These are phyloP conservation scores for Sicus ferrugineus DNA, from an alignment of 2,888 invertebrate genomes.

Conservation along the genomic window DNA sequence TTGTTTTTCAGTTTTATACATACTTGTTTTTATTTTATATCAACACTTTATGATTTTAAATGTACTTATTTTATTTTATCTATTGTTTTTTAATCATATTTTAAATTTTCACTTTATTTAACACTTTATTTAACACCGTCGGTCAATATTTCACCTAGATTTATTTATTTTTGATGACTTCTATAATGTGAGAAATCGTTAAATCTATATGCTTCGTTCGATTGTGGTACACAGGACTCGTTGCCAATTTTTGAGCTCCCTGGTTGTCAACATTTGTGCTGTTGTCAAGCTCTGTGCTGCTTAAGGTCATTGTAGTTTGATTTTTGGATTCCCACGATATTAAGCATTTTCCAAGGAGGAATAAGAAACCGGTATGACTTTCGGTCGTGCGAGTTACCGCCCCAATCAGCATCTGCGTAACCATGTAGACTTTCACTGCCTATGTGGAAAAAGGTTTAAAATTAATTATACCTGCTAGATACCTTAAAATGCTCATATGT, in stretches of 20 bases:
- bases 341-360: neutral
- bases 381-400: slow-evolving; percentile 33
- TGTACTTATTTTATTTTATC: too few species aligned
- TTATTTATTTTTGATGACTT: neutral
- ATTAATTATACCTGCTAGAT: slow-evolving; percentile 39
- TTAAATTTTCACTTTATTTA: too few species aligned
- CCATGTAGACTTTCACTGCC: slow-evolving; percentile 35
- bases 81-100: too few species aligned
- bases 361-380: neutral
- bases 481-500: slow-evolving; percentile 41
- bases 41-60: too few species aligned
- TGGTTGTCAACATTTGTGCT: neutral
- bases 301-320: neutral
- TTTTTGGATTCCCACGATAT: neutral
- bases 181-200: neutral
- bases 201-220: neutral
- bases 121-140: too few species aligned
- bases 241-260: neutral
- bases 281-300: neutral
- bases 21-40: too few species aligned
- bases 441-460: slow-evolving; percentile 36
- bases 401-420: slow-evolving; percentile 44
- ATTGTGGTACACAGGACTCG: neutral
- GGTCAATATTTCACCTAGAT: too few species aligned
- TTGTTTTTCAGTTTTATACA: too few species aligned